Evolutionary conservation across 1,140 invertebrate species (phyloP).

Genomic region (Rhizoglyphus robini): DNA sequence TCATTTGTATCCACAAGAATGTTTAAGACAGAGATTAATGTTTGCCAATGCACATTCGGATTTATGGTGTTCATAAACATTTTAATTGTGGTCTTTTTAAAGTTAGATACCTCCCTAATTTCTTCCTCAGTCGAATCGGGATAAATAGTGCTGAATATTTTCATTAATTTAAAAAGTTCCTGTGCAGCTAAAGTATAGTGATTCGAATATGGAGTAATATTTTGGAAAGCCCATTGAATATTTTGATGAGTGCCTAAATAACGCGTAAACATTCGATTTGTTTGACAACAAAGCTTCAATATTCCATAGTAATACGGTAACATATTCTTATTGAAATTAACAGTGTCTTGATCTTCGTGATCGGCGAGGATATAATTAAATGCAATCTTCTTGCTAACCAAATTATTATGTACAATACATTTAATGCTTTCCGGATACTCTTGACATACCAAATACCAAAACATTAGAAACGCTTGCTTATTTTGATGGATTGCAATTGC

Average conservation of each 20-base stretch:
- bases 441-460: conserved; percentile 79
- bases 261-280: conserved; percentile 65
- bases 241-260: conserved; percentile 80
- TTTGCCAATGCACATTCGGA: conserved; percentile 69
- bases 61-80: conserved; percentile 65
- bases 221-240: conserved; percentile 89
- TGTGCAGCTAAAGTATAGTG: conserved; percentile 80
- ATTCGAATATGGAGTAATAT: conserved; percentile 81
- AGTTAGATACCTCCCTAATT: conserved; percentile 60
- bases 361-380: conserved; percentile 95
- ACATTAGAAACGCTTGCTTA: conserved; percentile 76
- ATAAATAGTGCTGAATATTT: conserved; percentile 58
- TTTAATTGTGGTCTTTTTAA: conserved; percentile 62
- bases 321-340: conserved; percentile 81
- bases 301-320: conserved; percentile 86
- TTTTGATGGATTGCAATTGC: conserved; percentile 86
- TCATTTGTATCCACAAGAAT: conserved; percentile 75
- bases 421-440: conserved; percentile 85
- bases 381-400: conserved; percentile 78
- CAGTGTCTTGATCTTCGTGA: conserved; percentile 86
- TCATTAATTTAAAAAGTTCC: conserved; percentile 76
- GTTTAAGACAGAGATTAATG: conserved; percentile 66
- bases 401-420: conserved; percentile 63
- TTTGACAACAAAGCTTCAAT: conserved; percentile 70
- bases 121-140: conserved; percentile 62